phyloP scores from a whole-genome alignment of 1,140 invertebrate species.

The Orius insidiosus region DNA sequence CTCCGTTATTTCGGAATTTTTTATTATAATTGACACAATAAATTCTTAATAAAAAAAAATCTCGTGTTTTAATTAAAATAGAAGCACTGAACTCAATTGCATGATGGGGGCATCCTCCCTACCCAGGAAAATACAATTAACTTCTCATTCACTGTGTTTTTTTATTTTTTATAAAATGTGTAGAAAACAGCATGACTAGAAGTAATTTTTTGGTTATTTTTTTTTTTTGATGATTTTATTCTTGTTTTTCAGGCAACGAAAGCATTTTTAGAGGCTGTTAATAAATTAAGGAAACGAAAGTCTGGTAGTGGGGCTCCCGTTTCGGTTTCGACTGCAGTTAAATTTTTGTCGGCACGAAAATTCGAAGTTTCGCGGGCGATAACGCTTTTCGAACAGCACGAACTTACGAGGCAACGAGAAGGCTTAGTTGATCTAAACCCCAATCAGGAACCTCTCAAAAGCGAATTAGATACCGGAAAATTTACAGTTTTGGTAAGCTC shows the following conservation, averaged over 20 bases:
- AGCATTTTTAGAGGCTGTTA: conserved; percentile 57
- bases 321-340: conserved; percentile 75
- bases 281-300: conserved; percentile 38
- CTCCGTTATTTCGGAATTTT: too few species aligned
- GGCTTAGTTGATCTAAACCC: conserved; percentile 69
- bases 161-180: conserved; percentile 5
- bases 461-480: conserved; percentile 82
- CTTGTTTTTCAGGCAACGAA: conserved; percentile 45
- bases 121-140: not conserved
- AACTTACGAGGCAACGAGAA: conserved; percentile 69
- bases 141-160: not conserved
- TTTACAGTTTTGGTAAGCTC: conserved; percentile 82
- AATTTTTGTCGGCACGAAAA: conserved; percentile 87
- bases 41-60: too few species aligned
- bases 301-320: conserved; percentile 31
- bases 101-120: conserved; percentile 6
- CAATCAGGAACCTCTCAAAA: conserved; percentile 56
- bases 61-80: not conserved
- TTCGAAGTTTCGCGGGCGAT: conserved; percentile 81
- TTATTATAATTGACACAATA: too few species aligned
- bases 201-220: conserved; percentile 9
- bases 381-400: conserved; percentile 77
- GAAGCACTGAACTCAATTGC: conserved; percentile 3
- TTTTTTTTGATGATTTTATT: conserved; percentile 16
- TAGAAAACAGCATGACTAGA: conserved; percentile 8